A percentile compares a stretch with the other conserved stretches of the same genome.
These are phyloP conservation scores for Turritopsis dohrnii DNA, from an alignment of 30 jellyfish, hydroid and myxozoan genomes.

Conservation along the genomic window DNA sequence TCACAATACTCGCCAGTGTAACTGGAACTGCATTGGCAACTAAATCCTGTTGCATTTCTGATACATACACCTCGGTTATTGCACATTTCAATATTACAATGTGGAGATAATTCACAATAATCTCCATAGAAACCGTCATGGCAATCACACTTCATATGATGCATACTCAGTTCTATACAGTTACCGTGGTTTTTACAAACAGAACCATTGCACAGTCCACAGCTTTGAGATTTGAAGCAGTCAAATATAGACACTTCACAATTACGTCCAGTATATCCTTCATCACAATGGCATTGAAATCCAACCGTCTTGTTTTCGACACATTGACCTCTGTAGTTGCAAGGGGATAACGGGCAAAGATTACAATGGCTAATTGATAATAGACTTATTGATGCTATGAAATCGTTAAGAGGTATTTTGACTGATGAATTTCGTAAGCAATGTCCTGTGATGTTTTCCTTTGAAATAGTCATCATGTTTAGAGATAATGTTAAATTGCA, in stretches of 20 bases:
- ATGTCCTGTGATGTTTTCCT: neutral
- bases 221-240: slow-evolving; percentile 5
- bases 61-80: neutral
- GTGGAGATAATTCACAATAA: neutral
- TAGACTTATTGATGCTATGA: neutral
- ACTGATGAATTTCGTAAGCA: neutral
- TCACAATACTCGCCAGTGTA: neutral
- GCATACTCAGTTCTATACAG: neutral
- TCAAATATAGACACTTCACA: neutral
- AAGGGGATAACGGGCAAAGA: neutral
- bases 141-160: neutral
- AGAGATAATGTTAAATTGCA: neutral
- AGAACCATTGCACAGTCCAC: neutral
- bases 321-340: slow-evolving; percentile 8
- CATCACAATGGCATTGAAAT: slow-evolving; percentile 4
- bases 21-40: neutral
- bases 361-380: neutral
- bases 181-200: neutral
- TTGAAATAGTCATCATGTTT: neutral
- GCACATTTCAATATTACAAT: neutral
- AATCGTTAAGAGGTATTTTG: neutral
- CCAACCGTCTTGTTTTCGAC: neutral
- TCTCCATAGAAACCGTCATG: neutral
- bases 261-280: slow-evolving; percentile 8
- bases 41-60: neutral